A percentile compares a stretch with the other conserved stretches of the same genome.
These are phyloP conservation scores for Xiphophorus maculatus DNA, from an alignment of 2,113 vertebrate genomes.

Conservation along the genomic window DNA sequence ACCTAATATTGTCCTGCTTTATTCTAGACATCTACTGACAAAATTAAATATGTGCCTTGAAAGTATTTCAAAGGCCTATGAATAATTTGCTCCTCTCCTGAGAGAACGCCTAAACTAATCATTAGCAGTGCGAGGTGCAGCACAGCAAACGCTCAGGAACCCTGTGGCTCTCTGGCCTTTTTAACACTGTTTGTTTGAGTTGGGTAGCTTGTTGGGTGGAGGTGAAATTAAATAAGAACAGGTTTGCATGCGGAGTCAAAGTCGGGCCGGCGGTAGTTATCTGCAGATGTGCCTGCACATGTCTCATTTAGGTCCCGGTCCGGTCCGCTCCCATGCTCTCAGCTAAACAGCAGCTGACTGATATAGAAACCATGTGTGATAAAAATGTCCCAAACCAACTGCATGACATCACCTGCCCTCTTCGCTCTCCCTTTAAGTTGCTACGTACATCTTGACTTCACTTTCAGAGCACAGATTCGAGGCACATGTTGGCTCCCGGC, in stretches of 20 bases:
- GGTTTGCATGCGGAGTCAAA: constrained; percentile 1
- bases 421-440: constrained; percentile 1
- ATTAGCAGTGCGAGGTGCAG: no score
- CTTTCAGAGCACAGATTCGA: neutral
- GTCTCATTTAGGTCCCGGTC: constrained; percentile 20
- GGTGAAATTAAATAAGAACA: neutral
- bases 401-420: constrained; percentile 50
- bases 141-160: no score
- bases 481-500: constrained; percentile 36
- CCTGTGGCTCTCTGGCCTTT: neutral
- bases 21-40: no score
- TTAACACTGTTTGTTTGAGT: neutral
- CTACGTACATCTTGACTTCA: constrained; percentile 12
- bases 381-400: constrained; percentile 48
- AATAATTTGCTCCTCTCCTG: no score
- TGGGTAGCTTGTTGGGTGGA: neutral
- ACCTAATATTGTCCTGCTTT: no score
- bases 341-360: constrained; percentile 41
- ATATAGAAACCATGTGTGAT: constrained; percentile 67
- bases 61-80: no score
- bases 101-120: no score
- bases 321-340: constrained; percentile 20
- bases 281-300: constrained; percentile 21
- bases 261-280: constrained; percentile 23
- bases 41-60: no score